phyloP scores from a whole-genome alignment of 2,888 invertebrate species.

The Atherix ibis region DNA sequence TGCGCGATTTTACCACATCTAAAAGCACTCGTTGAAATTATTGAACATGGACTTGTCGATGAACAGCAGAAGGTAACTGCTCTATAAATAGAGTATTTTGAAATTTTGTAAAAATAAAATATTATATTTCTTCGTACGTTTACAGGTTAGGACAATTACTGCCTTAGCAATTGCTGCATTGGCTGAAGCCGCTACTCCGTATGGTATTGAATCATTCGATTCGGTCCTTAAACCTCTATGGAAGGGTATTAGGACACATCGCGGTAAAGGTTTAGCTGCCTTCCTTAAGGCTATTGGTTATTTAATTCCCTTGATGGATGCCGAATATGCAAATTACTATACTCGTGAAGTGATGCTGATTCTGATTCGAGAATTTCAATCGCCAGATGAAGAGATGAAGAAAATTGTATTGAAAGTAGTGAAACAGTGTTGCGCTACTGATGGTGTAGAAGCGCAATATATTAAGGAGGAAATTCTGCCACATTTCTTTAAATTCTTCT shows the following conservation, averaged over 20 bases:
- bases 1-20: conserved; percentile 98
- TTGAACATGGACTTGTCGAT: conserved; percentile 95
- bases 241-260: conserved; percentile 92
- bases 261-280: conserved; percentile 91
- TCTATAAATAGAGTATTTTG: neutral
- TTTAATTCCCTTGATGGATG: conserved; percentile 98
- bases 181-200: conserved; percentile 98
- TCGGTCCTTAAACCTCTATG: conserved; percentile 97
- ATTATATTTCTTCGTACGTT: neutral
- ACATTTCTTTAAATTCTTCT: conserved; percentile 98
- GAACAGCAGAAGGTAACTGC: conserved; percentile 79
- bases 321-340: conserved; percentile 99
- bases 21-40: conserved; percentile 95
- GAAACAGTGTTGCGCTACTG: conserved; percentile 99
- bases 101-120: neutral
- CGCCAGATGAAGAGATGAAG: conserved; percentile 99
- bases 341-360: conserved; percentile 89
- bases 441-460: conserved; percentile 98
- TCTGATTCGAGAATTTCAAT: conserved; percentile 97
- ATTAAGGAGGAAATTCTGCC: conserved; percentile 98
- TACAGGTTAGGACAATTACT: conserved; percentile 82
- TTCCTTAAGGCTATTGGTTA: conserved; percentile 99
- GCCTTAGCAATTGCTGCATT: conserved; percentile 95
- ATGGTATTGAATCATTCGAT: conserved; percentile 99
- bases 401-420: conserved; percentile 99